phyloP scores from a whole-genome alignment of 2,888 invertebrate species.

The Sepiola atlantica region DNA sequence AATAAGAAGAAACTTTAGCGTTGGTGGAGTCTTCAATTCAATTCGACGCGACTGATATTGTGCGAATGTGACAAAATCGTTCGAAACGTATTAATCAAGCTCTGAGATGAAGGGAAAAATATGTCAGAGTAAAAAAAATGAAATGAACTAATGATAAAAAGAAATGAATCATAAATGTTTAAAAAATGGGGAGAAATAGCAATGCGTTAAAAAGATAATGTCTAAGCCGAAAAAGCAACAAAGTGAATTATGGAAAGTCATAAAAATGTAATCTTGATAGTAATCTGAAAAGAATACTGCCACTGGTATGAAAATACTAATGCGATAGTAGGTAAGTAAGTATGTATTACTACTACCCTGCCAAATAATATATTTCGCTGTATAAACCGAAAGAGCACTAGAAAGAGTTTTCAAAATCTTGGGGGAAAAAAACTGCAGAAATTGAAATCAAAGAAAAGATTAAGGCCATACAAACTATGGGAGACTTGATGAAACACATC shows the following conservation, averaged over 20 bases:
- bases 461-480: too few relatives aligned
- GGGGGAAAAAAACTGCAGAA: too few relatives aligned
- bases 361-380: too few relatives aligned
- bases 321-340: neutral
- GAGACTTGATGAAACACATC: too few relatives aligned
- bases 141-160: neutral
- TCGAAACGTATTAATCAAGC: slow-evolving; percentile 9
- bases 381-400: too few relatives aligned
- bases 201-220: neutral
- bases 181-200: neutral
- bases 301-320: neutral
- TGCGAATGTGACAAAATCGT: slow-evolving; percentile 6
- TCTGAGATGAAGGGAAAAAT: slow-evolving; percentile 16
- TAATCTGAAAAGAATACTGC: neutral
- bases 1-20: neutral
- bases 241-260: neutral
- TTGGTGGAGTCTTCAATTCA: neutral
- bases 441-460: too few relatives aligned
- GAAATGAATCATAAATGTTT: neutral
- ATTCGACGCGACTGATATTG: slow-evolving; percentile 21
- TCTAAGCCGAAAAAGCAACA: neutral
- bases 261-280: neutral
- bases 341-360: too few relatives aligned
- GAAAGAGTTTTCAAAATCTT: too few relatives aligned
- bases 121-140: neutral